These are phyloP conservation scores for Phalanger gymnotis DNA, from an alignment of 2,797 vertebrate species.

Conservation along the genomic window DNA sequence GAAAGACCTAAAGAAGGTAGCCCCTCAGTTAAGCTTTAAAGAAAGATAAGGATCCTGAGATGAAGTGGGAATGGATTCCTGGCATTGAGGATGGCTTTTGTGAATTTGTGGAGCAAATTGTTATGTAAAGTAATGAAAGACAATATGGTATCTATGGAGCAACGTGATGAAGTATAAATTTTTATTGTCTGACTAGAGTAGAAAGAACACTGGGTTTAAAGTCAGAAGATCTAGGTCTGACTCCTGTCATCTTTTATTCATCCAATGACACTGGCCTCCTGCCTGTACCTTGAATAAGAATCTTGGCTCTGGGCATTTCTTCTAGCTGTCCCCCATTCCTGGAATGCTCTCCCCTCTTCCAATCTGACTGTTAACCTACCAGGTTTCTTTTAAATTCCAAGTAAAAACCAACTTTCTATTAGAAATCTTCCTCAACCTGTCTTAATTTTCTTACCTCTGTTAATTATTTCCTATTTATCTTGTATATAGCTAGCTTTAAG, in stretches of 20 bases:
- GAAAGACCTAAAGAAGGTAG: not conserved
- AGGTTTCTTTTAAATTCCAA: not conserved
- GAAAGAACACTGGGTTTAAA: not conserved
- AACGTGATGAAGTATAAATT: not conserved
- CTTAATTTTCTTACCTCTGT: not conserved
- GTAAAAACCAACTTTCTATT: not conserved
- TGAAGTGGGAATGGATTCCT: not conserved
- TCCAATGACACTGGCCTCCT: not conserved
- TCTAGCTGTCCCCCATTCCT: not conserved
- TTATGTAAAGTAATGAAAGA: not conserved
- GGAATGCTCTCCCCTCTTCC: not conserved
- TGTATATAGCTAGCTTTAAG: not conserved
- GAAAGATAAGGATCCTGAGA: not conserved
- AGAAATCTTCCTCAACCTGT: not conserved
- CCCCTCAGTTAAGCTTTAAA: not conserved
- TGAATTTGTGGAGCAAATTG: not conserved
- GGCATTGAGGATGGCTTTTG: not conserved
- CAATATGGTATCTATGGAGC: not conserved
- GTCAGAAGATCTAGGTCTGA: not conserved
- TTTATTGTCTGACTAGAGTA: not conserved
- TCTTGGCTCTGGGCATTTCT: not conserved
- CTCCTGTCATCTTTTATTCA: not conserved
- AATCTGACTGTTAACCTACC: not conserved
- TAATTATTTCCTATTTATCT: not conserved
- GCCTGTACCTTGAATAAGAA: not conserved